phyloP scores from a whole-genome alignment of 2,888 invertebrate genomes.

The Parascotia fuliginaria region DNA sequence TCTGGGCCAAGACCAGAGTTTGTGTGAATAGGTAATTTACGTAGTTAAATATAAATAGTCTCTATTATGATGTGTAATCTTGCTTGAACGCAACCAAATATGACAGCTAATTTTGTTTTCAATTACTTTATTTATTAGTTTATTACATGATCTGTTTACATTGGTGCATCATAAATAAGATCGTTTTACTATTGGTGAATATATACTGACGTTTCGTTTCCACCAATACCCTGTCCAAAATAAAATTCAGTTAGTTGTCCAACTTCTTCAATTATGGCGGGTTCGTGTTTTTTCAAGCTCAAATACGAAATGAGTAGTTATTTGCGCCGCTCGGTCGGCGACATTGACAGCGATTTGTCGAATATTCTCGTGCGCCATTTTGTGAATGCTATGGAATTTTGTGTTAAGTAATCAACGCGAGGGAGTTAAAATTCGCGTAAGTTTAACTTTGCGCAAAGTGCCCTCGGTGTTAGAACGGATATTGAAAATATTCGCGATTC shows the following conservation, averaged over 20 bases:
- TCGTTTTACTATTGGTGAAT: slow-evolving; percentile 23
- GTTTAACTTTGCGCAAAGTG: slow-evolving; percentile 59
- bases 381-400: slow-evolving; percentile 76
- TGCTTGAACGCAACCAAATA: slow-evolving; percentile 29
- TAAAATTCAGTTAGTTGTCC: slow-evolving; percentile 48
- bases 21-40: too few species aligned
- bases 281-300: slow-evolving; percentile 82
- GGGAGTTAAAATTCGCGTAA: slow-evolving; percentile 63
- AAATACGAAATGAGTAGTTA: slow-evolving; percentile 82
- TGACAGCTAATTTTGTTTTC: slow-evolving; percentile 34
- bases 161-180: slow-evolving; percentile 9
- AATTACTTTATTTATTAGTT: not conserved
- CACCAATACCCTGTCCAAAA: slow-evolving; percentile 32
- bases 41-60: too few species aligned
- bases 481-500: slow-evolving; percentile 55
- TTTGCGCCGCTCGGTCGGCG: slow-evolving; percentile 80
- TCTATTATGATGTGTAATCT: not conserved
- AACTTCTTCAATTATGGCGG: slow-evolving; percentile 76
- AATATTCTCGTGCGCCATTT: slow-evolving; percentile 83
- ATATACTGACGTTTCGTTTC: fast-evolving
- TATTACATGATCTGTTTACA: not conserved
- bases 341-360: slow-evolving; percentile 82
- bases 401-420: slow-evolving; percentile 73
- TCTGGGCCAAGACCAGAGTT: too few species aligned
- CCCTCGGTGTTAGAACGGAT: slow-evolving; percentile 48